Percentiles rank a stretch among this genome's conserved stretches.
Conservation (phyloP, 2,113 vertebrate genomes). For the Chloroceryle aenea region DNA sequence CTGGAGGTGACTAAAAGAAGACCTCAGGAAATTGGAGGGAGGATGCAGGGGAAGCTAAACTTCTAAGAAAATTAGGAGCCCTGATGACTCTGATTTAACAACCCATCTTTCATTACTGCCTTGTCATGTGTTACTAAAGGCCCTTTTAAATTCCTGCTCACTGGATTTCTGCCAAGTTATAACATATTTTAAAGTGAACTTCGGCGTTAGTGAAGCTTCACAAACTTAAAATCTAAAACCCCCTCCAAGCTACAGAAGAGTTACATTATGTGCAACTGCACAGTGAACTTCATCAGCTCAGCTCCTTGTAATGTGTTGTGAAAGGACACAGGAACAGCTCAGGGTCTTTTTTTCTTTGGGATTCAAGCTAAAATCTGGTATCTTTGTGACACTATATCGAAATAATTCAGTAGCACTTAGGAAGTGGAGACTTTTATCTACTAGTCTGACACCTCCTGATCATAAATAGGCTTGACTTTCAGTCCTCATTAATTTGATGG, state of each 20-base stretch:
- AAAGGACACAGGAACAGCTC: background rate
- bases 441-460: slow-evolving; percentile 17
- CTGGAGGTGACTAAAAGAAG: background rate
- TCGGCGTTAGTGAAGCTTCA: background rate
- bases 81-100: background rate
- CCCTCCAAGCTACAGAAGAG: background rate
- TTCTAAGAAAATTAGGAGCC: background rate
- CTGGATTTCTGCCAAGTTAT: background rate
- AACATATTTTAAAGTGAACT: background rate
- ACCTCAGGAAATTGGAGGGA: background rate
- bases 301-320: background rate
- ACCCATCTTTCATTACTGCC: background rate
- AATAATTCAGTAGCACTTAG: slow-evolving; percentile 3
- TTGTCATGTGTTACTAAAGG: background rate
- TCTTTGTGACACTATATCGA: background rate
- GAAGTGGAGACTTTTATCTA: background rate
- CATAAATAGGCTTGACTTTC: slow-evolving; percentile 19
- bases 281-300: background rate
- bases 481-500: background rate
- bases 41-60: background rate
- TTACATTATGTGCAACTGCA: background rate
- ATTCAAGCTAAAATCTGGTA: background rate
- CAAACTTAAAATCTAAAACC: background rate
- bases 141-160: background rate
- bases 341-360: background rate